phyloP scores from a whole-genome alignment of 23 tunicate genomes.

The Trididemnum miniatum region DNA sequence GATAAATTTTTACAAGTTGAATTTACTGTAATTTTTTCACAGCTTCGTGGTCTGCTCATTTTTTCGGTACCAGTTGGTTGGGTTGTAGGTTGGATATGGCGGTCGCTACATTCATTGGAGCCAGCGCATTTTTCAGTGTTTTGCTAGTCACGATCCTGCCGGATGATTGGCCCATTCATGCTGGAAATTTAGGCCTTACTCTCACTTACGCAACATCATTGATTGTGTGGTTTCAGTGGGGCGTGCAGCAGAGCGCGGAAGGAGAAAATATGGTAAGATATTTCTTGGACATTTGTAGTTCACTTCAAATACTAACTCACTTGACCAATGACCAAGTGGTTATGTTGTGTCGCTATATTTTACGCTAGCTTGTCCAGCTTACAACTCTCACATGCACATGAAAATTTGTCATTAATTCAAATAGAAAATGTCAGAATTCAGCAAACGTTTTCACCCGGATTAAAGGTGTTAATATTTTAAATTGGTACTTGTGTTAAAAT shows the following conservation, averaged over 20 bases:
- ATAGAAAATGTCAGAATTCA: too few species aligned
- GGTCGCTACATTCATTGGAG: conserved; percentile 45
- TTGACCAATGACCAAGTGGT: too few species aligned
- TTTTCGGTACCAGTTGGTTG: conserved; percentile 65
- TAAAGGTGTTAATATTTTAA: too few species aligned
- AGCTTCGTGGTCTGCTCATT: conserved; percentile 82
- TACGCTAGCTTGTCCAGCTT: too few species aligned
- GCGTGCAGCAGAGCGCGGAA: conserved; percentile 67
- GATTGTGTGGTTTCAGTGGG: conserved; percentile 82
- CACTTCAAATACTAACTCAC: too few species aligned
- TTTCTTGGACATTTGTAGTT: too few species aligned
- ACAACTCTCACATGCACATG: too few species aligned
- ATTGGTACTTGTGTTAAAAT: too few species aligned
- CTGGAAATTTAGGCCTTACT: conserved; percentile 55
- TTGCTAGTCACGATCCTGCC: not conserved
- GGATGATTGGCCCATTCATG: not conserved
- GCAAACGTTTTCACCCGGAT: too few species aligned
- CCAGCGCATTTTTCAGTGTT: conserved; percentile 34
- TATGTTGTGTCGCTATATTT: too few species aligned
- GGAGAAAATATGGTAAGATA: conserved; percentile 77
- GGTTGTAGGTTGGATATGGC: conserved; percentile 58
- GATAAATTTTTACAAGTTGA: too few species aligned
- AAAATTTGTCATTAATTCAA: too few species aligned
- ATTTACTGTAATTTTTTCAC: not conserved
- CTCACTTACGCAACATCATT: conserved; percentile 50